Conservation (phyloP, 2,113 vertebrate genomes). For the Diphyllodes magnificus region DNA sequence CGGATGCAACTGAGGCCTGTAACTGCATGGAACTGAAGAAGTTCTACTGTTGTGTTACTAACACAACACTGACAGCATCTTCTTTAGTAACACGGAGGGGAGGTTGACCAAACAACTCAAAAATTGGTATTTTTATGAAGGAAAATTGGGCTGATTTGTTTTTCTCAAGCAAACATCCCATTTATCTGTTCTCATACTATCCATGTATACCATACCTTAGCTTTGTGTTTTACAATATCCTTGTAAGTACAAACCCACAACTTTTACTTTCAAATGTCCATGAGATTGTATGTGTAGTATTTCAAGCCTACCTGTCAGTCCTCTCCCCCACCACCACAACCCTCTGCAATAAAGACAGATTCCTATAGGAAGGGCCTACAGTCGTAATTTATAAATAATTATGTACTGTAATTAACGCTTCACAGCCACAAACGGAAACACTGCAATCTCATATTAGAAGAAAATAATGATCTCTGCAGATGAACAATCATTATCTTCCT, state of each 20-base stretch:
- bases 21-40: background rate
- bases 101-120: background rate
- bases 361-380: background rate
- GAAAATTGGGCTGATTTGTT: background rate
- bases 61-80: background rate
- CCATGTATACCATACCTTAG: background rate
- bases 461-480: constrained; percentile 9
- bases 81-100: background rate
- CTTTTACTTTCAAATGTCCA: background rate
- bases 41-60: background rate
- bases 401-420: background rate
- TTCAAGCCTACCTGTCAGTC: background rate
- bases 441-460: background rate
- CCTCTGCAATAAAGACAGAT: background rate
- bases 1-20: background rate
- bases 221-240: background rate
- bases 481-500: background rate
- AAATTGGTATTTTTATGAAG: background rate
- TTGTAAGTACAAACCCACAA: background rate
- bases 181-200: background rate
- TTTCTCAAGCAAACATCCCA: background rate
- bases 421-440: background rate
- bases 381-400: background rate
- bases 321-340: background rate
- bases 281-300: background rate